phyloP scores from a whole-genome alignment of 2,113 vertebrate genomes.

The Rostratula benghalensis region DNA sequence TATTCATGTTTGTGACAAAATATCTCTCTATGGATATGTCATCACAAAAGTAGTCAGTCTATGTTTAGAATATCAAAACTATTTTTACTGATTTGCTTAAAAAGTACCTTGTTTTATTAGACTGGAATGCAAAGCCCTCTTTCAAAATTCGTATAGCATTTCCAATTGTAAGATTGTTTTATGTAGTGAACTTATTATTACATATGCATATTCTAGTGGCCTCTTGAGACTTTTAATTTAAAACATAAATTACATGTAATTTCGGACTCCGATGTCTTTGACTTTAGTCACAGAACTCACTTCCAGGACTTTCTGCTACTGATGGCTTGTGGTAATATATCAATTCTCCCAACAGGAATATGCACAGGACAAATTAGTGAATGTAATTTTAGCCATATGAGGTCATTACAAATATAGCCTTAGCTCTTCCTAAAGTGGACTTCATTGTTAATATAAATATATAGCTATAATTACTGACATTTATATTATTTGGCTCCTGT shows the following conservation, averaged over 20 bases:
- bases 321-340: neutral
- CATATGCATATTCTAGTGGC: neutral
- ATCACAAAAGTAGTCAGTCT: neutral
- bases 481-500: slow-evolving; percentile 40
- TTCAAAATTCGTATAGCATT: neutral
- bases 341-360: neutral
- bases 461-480: slow-evolving; percentile 40
- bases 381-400: slow-evolving; percentile 11
- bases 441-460: slow-evolving; percentile 40
- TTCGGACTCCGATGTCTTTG: neutral
- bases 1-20: neutral
- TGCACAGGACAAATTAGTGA: slow-evolving; percentile 1
- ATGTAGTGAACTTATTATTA: neutral
- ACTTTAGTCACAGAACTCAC: neutral
- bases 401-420: neutral
- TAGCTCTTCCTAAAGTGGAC: slow-evolving; percentile 40
- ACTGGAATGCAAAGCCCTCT: neutral
- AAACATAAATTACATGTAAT: neutral
- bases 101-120: neutral
- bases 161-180: neutral
- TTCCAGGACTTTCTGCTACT: neutral
- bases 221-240: neutral
- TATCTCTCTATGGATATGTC: neutral
- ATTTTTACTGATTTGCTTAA: neutral
- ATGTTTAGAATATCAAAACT: neutral